Evolutionary conservation across 2,797 vertebrate species (phyloP).

Genomic region (Aotus griseimembra): DNA sequence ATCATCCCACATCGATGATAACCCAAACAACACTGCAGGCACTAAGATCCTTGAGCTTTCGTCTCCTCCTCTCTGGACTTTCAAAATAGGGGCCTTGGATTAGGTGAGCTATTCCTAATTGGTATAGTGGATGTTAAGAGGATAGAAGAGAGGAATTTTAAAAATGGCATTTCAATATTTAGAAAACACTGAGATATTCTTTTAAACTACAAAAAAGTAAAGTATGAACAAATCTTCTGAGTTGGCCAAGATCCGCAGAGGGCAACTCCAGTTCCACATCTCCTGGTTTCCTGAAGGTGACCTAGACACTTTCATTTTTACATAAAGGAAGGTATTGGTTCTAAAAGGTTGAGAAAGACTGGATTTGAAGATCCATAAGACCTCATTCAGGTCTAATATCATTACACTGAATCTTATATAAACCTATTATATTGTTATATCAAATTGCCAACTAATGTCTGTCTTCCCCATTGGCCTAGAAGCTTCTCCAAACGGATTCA

Average conservation of each 20-base stretch:
- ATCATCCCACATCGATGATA: not conserved
- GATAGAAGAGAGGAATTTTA: not conserved
- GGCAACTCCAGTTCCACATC: not conserved
- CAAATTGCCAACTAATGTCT: not conserved
- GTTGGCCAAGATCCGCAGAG: not conserved
- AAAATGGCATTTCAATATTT: constrained; percentile 46
- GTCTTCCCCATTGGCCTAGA: constrained; percentile 26
- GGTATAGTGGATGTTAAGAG: not conserved
- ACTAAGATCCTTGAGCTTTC: not conserved
- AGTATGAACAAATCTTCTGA: not conserved
- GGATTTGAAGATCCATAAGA: constrained; percentile 28
- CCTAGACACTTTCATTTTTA: not conserved
- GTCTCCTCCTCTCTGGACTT: not conserved
- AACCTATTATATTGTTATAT: not conserved
- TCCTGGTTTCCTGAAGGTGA: not conserved
- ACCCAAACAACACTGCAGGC: not conserved
- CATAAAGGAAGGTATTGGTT: constrained; percentile 6
- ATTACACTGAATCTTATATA: constrained; percentile 14
- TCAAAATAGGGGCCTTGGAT: not conserved
- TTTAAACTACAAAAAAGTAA: not conserved
- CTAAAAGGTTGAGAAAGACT: constrained; percentile 30
- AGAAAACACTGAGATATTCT: not conserved
- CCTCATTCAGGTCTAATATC: not conserved
- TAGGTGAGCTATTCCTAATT: not conserved
- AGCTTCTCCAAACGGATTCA: constrained; percentile 19